phyloP scores from a whole-genome alignment of 2,797 vertebrate genomes.

The Pipistrellus nathusii region DNA sequence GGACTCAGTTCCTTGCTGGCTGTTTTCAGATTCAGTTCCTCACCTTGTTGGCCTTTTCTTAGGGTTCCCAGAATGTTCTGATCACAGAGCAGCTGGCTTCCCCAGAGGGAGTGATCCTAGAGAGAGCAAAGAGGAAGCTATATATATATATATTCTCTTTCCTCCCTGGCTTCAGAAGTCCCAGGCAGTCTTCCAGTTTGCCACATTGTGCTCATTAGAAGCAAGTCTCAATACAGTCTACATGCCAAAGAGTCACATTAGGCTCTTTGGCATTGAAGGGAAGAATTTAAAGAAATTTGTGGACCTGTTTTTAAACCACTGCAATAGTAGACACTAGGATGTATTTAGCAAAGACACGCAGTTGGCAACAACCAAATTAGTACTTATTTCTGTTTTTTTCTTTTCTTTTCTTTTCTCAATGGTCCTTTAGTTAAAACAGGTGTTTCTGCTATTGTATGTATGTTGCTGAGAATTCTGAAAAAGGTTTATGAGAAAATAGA shows the following conservation, averaged over 20 bases:
- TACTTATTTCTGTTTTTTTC: background rate
- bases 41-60: background rate
- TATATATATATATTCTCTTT: background rate
- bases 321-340: background rate
- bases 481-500: background rate
- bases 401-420: background rate
- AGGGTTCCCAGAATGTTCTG: background rate
- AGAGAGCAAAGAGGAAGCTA: background rate
- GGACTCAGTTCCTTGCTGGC: background rate
- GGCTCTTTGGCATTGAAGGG: background rate
- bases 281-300: constrained; percentile 11
- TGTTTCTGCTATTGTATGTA: background rate
- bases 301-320: constrained; percentile 15
- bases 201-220: background rate
- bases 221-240: background rate
- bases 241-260: background rate
- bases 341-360: background rate
- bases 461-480: constrained; percentile 2
- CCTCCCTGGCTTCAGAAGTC: background rate
- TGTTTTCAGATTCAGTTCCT: background rate
- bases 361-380: background rate
- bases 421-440: background rate
- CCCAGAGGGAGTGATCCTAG: constrained; percentile 3
- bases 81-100: background rate
- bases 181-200: background rate